Percentiles rank a stretch among this genome's conserved stretches.
phyloP scores from a whole-genome alignment of 37 sponge, comb jelly and placozoan genomes.

The Hormiphora californensis region DNA sequence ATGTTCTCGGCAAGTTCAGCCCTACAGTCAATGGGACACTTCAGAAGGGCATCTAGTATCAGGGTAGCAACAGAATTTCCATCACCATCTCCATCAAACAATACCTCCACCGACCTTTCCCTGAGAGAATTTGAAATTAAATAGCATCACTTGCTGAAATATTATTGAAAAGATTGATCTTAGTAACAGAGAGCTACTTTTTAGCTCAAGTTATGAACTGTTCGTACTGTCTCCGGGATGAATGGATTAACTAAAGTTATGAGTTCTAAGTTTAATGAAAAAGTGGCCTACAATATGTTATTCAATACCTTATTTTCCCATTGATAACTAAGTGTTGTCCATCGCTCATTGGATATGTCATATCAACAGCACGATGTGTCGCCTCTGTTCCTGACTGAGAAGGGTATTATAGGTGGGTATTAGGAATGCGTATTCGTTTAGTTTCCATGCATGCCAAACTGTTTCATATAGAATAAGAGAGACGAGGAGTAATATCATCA shows the following conservation, averaged over 20 bases:
- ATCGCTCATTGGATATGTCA: constrained; percentile 36
- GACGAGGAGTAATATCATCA: too few species aligned
- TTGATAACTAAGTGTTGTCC: background rate
- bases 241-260: background rate
- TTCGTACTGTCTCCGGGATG: too few species aligned
- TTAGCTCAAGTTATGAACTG: too few species aligned
- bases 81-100: constrained; percentile 39
- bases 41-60: background rate
- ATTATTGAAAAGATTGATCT: too few species aligned
- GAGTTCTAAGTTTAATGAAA: background rate
- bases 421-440: background rate
- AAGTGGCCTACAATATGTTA: too few species aligned
- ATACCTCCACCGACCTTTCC: constrained; percentile 26
- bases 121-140: background rate
- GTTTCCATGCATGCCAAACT: too few species aligned
- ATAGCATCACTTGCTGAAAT: too few species aligned
- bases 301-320: constrained; percentile 33
- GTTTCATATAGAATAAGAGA: too few species aligned
- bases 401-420: too few species aligned
- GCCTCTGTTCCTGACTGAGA: background rate
- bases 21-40: constrained; percentile 51
- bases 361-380: background rate
- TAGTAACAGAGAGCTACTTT: too few species aligned
- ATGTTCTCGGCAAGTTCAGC: background rate
- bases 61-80: constrained; percentile 42